These are phyloP conservation scores for Gobio occitaniae DNA, from an alignment of 2,797 vertebrate species.

Conservation along the genomic window DNA sequence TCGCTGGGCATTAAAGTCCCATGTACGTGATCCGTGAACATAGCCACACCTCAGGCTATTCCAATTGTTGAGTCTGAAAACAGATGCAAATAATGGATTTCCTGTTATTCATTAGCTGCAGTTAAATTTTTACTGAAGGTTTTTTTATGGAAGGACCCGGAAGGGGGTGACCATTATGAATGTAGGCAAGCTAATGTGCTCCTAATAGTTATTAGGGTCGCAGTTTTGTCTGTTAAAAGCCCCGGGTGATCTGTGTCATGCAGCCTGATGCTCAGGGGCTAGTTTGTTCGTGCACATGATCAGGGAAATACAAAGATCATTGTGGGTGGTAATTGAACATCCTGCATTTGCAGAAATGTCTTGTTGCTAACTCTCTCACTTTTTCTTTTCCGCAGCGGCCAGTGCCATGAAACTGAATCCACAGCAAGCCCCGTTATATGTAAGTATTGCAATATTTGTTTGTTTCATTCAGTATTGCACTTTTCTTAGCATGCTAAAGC, in stretches of 20 bases:
- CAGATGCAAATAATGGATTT: constrained; percentile 29
- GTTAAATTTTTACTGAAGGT: constrained; percentile 10
- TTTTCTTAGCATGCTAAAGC: not conserved
- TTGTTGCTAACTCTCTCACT: constrained; percentile 29
- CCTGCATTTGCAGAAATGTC: not conserved
- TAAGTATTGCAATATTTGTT: constrained; percentile 75
- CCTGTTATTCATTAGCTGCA: constrained; percentile 31
- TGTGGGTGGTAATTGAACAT: not conserved
- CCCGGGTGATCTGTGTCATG: not conserved
- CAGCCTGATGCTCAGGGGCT: not conserved
- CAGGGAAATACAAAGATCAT: not conserved
- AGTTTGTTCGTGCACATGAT: not conserved
- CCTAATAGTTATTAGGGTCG: constrained; percentile 1
- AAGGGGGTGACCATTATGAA: constrained; percentile 1
- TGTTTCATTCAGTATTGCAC: not conserved
- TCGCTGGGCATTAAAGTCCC: not conserved
- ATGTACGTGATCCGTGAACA: not conserved
- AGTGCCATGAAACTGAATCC: constrained; percentile 95
- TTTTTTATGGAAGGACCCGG: constrained; percentile 1
- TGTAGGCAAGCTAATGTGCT: constrained; percentile 15
- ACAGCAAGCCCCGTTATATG: constrained; percentile 91
- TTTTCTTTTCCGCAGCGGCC: constrained; percentile 73
- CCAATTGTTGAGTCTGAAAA: constrained; percentile 14
- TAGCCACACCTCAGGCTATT: not conserved
- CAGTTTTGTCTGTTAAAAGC: constrained; percentile 19